A percentile compares a stretch with the other conserved stretches of the same genome.
Conservation (phyloP, 2,888 invertebrate species). For the Saturnia pavonia region DNA sequence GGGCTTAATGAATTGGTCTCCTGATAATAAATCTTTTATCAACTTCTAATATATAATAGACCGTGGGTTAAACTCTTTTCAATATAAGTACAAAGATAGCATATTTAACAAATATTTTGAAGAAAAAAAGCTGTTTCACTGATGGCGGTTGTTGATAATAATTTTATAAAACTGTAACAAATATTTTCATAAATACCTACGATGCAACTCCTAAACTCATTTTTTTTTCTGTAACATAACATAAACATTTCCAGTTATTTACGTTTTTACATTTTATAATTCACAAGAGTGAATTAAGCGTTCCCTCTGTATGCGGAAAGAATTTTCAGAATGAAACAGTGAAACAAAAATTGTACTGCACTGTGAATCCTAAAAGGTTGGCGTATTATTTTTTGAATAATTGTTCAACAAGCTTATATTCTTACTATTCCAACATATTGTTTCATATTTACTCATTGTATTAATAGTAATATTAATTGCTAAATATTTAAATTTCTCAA, state of each 20-base stretch:
- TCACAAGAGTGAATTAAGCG: constrained; percentile 1
- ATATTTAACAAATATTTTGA: no score
- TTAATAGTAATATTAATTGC: neutral
- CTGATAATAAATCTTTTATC: neutral
- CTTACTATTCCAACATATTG: neutral
- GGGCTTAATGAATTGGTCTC: neutral
- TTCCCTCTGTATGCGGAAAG: constrained; percentile 7
- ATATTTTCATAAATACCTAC: neutral
- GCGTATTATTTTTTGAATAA: neutral
- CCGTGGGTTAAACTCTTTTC: neutral
- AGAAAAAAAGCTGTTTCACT: no score
- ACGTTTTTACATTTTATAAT: neutral
- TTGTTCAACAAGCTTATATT: neutral
- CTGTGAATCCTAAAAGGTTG: constrained; percentile 9
- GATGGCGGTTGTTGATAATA: no score
- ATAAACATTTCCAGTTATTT: neutral
- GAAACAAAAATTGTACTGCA: neutral
- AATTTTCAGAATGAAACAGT: constrained; percentile 7
- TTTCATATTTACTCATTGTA: neutral
- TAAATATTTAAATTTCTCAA: neutral
- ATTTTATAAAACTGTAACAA: no score
- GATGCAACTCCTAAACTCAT: neutral
- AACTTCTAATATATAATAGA: neutral
- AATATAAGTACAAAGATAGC: neutral
- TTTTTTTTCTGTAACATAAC: neutral